Evolutionary conservation across 2,888 invertebrate species (phyloP), one percentile per base, ranked within the genome.

Genomic region (Drosophila hamatofila): DNA sequence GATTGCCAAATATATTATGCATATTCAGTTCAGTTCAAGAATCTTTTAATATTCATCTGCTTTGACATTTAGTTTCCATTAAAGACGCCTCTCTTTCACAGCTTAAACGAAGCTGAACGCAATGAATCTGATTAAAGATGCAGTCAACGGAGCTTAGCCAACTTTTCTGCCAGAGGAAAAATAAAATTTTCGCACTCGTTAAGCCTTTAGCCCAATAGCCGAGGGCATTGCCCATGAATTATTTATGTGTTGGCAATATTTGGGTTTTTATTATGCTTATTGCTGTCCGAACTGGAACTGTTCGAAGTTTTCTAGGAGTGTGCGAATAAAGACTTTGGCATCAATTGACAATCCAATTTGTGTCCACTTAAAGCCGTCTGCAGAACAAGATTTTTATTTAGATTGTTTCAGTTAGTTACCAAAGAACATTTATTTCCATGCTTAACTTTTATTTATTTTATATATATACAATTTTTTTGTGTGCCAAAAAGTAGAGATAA

Each of bases 281-380:
- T 52, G 51, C 30, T 18, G 41, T 25, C 18, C 51, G 18, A 35
- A 12, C 23, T 42, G 23, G 33, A 35, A 18, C 42, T 41, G 21
- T n/a, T 8, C 2, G n/a, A 42, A 35, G 16, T 60, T 54, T 33
- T 33, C 33, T 18, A 2, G 7, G 14, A 48, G 46, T 25, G 12
- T 6, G 21, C 12, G 58, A 52, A 8, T 27, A 39, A 46, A 42
- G 56, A 57, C 35, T 44, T 16, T 23, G 42, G 21, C 21, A 21
- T 6, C 42, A 21, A 49, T 41, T 44, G 58, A 54, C 56, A 60
- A 56, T 46, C 33, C 37, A 57, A 66, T 56, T 69, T 60, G 57
- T 16, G 12, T 30, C 16, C 30, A 51, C 37, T 65, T 60, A 23
- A 77, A 61, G 52, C 42, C 30, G 6, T n/a, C 18, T 35, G 12